These are phyloP conservation scores for Zaprionus gabonicus DNA, from an alignment of 1,140 invertebrate genomes.

Conservation along the genomic window DNA sequence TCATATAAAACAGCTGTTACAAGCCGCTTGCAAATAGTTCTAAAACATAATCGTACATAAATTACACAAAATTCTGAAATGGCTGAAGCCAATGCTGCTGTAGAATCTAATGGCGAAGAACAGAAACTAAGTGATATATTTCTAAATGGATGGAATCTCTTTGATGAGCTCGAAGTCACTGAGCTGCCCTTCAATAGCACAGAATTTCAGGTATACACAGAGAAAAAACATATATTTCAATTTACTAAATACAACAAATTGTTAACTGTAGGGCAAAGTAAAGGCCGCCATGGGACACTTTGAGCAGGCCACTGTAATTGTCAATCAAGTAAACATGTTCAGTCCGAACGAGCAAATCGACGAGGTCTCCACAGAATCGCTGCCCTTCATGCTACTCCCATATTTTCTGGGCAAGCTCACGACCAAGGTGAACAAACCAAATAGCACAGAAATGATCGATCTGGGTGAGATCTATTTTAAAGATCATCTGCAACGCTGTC, in stretches of 20 bases:
- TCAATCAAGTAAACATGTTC: constrained; percentile 92
- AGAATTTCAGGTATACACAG: constrained; percentile 86
- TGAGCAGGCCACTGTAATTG: constrained; percentile 91
- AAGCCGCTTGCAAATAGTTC: constrained; percentile 23
- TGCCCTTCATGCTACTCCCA: constrained; percentile 94
- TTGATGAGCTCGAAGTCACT: constrained; percentile 86
- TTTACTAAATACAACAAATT: constrained; percentile 19
- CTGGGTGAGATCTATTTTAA: constrained; percentile 92
- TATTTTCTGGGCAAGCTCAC: constrained; percentile 91
- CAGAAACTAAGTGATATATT: constrained; percentile 85
- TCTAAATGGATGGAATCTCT: constrained; percentile 87
- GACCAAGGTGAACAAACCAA: constrained; percentile 86
- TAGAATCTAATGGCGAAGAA: constrained; percentile 45
- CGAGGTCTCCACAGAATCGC: constrained; percentile 93
- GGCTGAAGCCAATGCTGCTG: constrained; percentile 52
- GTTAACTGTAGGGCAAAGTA: constrained; percentile 86
- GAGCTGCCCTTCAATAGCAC: constrained; percentile 87
- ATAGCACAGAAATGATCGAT: constrained; percentile 89
- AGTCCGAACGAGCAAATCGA: constrained; percentile 94
- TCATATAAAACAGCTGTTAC: constrained; percentile 38
- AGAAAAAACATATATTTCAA: constrained; percentile 23
- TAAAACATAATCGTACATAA: neutral
- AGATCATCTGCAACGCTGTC: constrained; percentile 92
- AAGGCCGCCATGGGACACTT: constrained; percentile 89
- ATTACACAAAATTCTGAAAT: constrained; percentile 28